Evolutionary conservation across 2,797 vertebrate genomes (phyloP), one percentile per base, ranked within the genome.

Genomic region (Melanotaenia parkinsoni): DNA sequence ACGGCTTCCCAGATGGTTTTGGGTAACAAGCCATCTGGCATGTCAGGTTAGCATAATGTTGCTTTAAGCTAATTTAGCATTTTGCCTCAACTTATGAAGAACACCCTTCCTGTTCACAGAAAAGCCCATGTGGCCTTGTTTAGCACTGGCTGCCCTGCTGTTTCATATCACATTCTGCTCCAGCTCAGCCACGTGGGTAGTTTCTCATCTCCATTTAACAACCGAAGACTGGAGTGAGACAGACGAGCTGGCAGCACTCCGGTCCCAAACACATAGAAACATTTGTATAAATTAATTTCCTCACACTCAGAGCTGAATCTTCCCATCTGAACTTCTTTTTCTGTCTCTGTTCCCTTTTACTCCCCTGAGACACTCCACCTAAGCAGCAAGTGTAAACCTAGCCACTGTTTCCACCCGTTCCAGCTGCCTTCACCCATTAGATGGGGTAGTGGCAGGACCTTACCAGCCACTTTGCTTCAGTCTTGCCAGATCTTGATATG

Each of bases 351-450:
- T 69, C 62, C 65, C 57, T 45, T 61, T 73, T 59, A 71, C 72
- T 43, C 60, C 67, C 74, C 70, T 28, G 69, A 86, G 75, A 83
- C 63, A 66, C 51, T 77, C 74, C 68, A 66, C 68, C 74, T 86
- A 88, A 86, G 79, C 82, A 84, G 66, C 60, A 76, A 85, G 80
- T 50, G 76, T 84, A 86, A 82, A 75, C 67, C 66, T 85, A 88
- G 87, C 77, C 83, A 81, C 77, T 81, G 79, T 71, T 79, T 82
- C 82, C 84, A 50, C 43, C 43, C 50, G 57, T 94, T 94, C 95
- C 94, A 93, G 84, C 87, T 95, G 94, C 94, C 94, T 95, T 96
- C 94, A 93, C 91, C 94, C 94, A 92, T 95, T 95, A 93, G 95
- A 80, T 86, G 84, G 82, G 85, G 74, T 77, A 79, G 70, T 91